These are phyloP conservation scores for Elgaria multicarinata DNA, from an alignment of 2,113 vertebrate genomes.

Conservation along the genomic window DNA sequence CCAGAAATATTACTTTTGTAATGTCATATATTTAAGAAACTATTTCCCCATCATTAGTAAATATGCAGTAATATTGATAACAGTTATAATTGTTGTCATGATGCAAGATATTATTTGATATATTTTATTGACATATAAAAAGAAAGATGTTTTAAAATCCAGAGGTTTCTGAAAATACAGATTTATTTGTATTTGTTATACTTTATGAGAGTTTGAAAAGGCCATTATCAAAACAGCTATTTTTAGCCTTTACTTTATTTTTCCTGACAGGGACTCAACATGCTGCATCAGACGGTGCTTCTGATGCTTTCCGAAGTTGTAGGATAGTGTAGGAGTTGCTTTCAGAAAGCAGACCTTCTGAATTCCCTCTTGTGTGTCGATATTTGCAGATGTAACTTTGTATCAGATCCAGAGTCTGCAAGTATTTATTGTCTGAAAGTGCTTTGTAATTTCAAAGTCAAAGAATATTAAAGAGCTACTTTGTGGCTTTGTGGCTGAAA, in stretches of 20 bases:
- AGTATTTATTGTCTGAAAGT: background rate
- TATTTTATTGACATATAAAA: background rate
- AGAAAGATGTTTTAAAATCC: background rate
- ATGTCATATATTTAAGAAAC: background rate
- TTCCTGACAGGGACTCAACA: background rate
- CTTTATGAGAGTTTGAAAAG: background rate
- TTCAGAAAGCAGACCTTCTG: background rate
- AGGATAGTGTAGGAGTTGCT: background rate
- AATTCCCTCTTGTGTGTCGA: background rate
- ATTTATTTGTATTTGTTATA: background rate
- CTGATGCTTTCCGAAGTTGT: background rate
- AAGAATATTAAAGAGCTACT: background rate
- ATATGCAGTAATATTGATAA: background rate
- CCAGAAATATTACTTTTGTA: background rate
- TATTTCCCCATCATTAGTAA: background rate
- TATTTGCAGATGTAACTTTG: background rate
- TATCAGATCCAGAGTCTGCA: background rate
- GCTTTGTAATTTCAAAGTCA: background rate
- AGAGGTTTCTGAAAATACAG: background rate
- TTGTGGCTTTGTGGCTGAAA: background rate
- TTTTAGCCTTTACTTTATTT: background rate
- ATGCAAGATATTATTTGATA: background rate
- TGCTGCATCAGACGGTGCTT: background rate
- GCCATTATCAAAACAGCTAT: background rate
- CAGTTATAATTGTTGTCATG: background rate